Percentiles rank a stretch among this genome's conserved stretches.
Evolutionary conservation across 2,797 vertebrate species (phyloP).

Genomic region (Geotrypetes seraphini): DNA sequence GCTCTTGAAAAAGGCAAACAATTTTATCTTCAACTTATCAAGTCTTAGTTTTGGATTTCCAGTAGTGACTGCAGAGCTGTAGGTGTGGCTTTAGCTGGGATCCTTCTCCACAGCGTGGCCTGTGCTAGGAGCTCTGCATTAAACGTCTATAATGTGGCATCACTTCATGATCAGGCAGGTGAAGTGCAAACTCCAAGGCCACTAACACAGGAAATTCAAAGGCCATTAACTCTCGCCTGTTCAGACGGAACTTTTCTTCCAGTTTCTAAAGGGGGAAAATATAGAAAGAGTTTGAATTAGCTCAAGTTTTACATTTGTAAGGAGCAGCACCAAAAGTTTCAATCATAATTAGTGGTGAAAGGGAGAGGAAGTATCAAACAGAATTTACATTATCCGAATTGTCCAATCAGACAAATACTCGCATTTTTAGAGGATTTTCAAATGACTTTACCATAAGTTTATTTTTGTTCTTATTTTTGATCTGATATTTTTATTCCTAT

Average conservation of each 20-base stretch:
- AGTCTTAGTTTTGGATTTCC: conserved; percentile 52
- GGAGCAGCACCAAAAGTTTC: no score
- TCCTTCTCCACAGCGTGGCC: conserved; percentile 46
- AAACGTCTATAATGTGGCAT: conserved; percentile 97
- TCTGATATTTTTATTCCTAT: no score
- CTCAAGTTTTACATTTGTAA: no score
- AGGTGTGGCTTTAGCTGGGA: not conserved
- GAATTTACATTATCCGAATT: no score
- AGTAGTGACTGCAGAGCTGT: conserved; percentile 29
- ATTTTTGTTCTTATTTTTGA: no score
- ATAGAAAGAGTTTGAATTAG: no score
- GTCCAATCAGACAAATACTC: no score
- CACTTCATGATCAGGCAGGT: conserved; percentile 89
- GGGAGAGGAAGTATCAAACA: no score
- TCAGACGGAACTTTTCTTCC: conserved; percentile 94
- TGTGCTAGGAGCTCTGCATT: conserved; percentile 85
- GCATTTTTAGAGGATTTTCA: no score
- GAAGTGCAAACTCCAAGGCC: conserved; percentile 93
- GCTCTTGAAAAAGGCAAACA: conserved; percentile 3
- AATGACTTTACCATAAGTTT: no score
- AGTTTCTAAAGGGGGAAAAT: conserved; percentile 83
- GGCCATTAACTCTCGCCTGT: conserved; percentile 89
- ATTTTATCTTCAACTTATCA: not conserved
- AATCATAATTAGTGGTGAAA: no score
- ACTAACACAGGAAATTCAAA: conserved; percentile 95